Conservation (phyloP, 2,797 vertebrate genomes). For the Atherinosoma microstoma region DNA sequence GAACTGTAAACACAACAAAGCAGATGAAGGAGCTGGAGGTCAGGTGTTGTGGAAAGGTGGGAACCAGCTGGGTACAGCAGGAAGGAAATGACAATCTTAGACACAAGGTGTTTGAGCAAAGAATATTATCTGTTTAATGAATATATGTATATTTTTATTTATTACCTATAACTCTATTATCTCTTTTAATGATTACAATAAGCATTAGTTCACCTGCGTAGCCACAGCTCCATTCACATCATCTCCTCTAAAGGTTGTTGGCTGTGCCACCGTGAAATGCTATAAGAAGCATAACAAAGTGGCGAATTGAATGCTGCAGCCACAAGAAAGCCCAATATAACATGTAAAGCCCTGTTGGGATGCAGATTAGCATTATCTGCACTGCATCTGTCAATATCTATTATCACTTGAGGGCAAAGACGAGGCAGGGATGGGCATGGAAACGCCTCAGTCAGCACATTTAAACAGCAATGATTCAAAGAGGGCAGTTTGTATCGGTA, state of each 20-base stretch:
- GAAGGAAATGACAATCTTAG: background rate
- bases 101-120: background rate
- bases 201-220: conserved; percentile 36
- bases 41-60: conserved; percentile 9
- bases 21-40: conserved; percentile 1
- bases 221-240: conserved; percentile 7
- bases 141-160: no score
- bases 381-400: conserved; percentile 68
- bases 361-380: conserved; percentile 68
- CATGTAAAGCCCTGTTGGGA: conserved; percentile 66
- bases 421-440: conserved; percentile 43
- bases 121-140: background rate
- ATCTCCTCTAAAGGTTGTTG: conserved; percentile 20
- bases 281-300: conserved; percentile 54
- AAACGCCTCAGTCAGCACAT: conserved; percentile 69
- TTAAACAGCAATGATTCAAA: conserved; percentile 20
- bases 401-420: conserved; percentile 61
- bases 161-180: no score
- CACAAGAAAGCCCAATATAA: conserved; percentile 47
- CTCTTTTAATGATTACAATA: background rate
- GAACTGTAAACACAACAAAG: background rate
- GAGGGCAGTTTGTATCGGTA: conserved; percentile 26
- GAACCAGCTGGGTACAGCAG: background rate
- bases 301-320: conserved; percentile 44
- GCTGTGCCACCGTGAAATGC: conserved; percentile 47